These are phyloP conservation scores for Grammomys surdaster DNA, from an alignment of 2,113 vertebrate species.

Conservation along the genomic window DNA sequence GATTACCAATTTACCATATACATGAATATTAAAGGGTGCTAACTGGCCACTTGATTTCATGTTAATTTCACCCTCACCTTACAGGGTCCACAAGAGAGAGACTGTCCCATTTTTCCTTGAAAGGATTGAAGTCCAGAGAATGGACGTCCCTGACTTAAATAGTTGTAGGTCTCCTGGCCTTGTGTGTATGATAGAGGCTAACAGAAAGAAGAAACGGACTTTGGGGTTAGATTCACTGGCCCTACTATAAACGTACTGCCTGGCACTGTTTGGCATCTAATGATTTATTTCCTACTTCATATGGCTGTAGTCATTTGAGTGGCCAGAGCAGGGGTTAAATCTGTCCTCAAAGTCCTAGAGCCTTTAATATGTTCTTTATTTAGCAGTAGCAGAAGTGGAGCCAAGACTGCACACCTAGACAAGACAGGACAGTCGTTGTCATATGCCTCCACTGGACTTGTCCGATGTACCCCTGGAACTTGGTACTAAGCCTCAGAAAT, in stretches of 20 bases:
- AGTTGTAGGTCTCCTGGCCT: neutral
- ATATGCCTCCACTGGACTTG: neutral
- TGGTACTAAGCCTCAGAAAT: neutral
- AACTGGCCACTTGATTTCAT: neutral
- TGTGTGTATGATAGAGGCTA: neutral
- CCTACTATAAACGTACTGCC: neutral
- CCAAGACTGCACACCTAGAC: neutral
- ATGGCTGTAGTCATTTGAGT: neutral
- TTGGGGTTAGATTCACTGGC: neutral
- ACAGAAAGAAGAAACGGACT: neutral
- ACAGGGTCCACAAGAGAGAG: neutral
- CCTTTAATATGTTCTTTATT: slow-evolving; percentile 22
- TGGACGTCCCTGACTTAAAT: neutral
- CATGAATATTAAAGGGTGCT: neutral
- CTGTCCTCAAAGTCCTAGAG: neutral
- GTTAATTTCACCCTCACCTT: neutral
- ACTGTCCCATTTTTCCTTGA: neutral
- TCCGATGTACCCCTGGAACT: accelerated
- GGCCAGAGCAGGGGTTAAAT: neutral
- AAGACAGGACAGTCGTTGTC: neutral
- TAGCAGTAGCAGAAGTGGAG: neutral
- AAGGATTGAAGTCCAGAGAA: neutral
- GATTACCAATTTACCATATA: neutral
- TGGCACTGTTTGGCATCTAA: neutral
- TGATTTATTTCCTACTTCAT: slow-evolving; percentile 51